phyloP scores from a whole-genome alignment of 2,888 invertebrate genomes.

The Cantharis nigra region DNA sequence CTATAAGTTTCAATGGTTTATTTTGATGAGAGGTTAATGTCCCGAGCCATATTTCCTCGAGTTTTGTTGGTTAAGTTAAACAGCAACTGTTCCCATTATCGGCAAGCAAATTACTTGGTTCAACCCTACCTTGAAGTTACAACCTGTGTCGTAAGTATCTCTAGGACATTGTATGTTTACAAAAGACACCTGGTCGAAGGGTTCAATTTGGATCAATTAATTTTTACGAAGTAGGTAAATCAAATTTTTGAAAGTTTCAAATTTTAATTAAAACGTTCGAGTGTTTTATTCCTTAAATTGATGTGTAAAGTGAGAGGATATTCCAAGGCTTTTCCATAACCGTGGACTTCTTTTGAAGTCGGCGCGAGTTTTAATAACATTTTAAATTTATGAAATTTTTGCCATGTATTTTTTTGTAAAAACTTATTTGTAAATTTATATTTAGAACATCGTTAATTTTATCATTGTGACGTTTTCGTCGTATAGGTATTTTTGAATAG shows the following conservation, averaged over 20 bases:
- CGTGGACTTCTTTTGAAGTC: not conserved
- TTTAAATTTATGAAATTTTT: not conserved
- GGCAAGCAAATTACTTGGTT: not conserved
- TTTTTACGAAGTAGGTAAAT: not conserved
- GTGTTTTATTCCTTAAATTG: not conserved
- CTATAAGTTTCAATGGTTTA: not conserved
- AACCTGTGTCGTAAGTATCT: not conserved
- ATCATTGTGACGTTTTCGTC: not conserved
- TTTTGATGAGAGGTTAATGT: not conserved
- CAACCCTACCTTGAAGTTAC: not conserved
- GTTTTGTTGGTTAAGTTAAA: not conserved
- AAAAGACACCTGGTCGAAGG: not conserved
- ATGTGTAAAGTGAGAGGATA: not conserved
- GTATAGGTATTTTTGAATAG: not conserved
- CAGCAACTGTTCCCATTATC: not conserved
- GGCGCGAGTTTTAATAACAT: not conserved
- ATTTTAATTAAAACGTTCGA: not conserved
- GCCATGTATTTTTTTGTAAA: not conserved
- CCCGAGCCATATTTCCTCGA: not conserved
- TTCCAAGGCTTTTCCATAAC: not conserved
- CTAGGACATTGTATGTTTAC: not conserved
- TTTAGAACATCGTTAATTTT: conserved; percentile 1
- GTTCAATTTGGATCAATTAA: not conserved
- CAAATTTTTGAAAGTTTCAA: not conserved
- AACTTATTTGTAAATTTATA: not conserved